Evolutionary conservation across 2,113 vertebrate genomes (phyloP).

Genomic region (Atractosteus spatula): DNA sequence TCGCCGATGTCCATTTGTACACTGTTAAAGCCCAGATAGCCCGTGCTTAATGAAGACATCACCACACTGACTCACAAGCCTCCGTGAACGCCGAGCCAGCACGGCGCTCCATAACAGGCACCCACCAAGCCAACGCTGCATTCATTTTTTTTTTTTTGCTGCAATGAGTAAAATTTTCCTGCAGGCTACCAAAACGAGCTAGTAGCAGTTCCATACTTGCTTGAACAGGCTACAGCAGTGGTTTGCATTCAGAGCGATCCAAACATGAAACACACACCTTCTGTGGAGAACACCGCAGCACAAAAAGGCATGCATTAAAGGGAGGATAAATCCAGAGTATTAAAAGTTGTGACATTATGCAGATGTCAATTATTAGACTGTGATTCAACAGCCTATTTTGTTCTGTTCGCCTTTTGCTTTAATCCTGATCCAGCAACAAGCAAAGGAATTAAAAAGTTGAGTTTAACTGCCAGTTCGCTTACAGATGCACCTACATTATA

Average conservation of each 20-base stretch:
- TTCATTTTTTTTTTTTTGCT: background rate
- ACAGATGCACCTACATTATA: background rate
- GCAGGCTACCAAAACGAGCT: background rate
- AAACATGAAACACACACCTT: background rate
- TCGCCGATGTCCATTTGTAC: too few relatives aligned
- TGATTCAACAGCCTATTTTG: background rate
- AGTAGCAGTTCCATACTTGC: background rate
- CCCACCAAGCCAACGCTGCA: too few relatives aligned
- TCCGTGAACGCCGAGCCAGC: too few relatives aligned
- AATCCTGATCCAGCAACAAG: background rate
- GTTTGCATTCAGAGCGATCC: background rate
- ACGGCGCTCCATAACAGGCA: too few relatives aligned
- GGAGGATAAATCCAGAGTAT: slow-evolving; percentile 1
- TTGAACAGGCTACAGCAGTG: slow-evolving; percentile 4
- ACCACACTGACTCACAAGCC: too few relatives aligned
- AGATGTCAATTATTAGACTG: background rate
- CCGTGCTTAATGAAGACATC: too few relatives aligned
- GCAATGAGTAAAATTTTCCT: background rate
- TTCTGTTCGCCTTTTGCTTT: background rate
- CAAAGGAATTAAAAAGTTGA: background rate
- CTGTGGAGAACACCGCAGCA: background rate
- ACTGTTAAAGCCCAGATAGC: too few relatives aligned
- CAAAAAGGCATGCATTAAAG: background rate
- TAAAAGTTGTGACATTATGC: background rate
- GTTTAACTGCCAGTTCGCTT: background rate